Percentiles rank a stretch among this genome's conserved stretches.
Conservation (phyloP, 2,113 vertebrate genomes). For the Percopsis transmontana region DNA sequence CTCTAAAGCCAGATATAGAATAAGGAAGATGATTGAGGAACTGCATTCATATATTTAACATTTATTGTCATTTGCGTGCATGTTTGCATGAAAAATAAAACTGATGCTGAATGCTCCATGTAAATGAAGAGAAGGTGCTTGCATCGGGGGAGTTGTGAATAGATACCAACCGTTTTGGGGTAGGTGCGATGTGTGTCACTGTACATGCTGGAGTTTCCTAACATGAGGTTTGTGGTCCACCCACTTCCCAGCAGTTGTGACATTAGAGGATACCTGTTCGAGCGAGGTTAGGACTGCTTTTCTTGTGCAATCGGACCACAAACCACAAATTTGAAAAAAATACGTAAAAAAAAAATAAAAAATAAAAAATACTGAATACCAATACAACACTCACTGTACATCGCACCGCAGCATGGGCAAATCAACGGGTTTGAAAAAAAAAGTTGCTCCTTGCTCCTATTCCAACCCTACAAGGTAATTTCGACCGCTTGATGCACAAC, state of each 20-base stretch:
- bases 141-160: slow-evolving; percentile 43
- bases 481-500: slow-evolving; percentile 77
- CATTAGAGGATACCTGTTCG: slow-evolving; percentile 54
- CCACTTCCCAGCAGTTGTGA: slow-evolving; percentile 47
- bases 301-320: slow-evolving; percentile 52
- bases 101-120: slow-evolving; percentile 47
- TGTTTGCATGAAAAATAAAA: slow-evolving; percentile 62
- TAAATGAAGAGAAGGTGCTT: slow-evolving; percentile 57
- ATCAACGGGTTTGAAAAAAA: too few relatives aligned
- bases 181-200: slow-evolving; percentile 41
- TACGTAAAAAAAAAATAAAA: background rate
- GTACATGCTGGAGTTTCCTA: slow-evolving; percentile 39
- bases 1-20: too few relatives aligned
- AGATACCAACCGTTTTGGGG: slow-evolving; percentile 56
- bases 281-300: slow-evolving; percentile 3
- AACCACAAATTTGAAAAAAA: slow-evolving; percentile 28
- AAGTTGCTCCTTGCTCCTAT: slow-evolving; percentile 66
- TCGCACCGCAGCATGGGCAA: too few relatives aligned
- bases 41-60: background rate
- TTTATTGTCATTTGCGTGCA: slow-evolving; percentile 63
- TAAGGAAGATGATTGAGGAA: too few relatives aligned
- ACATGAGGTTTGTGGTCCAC: slow-evolving; percentile 49
- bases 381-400: background rate
- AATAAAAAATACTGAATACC: too few relatives aligned
- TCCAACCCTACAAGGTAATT: slow-evolving; percentile 77